Evolutionary conservation across 2,797 vertebrate species (phyloP).

Genomic region (Etheostoma nigrum): DNA sequence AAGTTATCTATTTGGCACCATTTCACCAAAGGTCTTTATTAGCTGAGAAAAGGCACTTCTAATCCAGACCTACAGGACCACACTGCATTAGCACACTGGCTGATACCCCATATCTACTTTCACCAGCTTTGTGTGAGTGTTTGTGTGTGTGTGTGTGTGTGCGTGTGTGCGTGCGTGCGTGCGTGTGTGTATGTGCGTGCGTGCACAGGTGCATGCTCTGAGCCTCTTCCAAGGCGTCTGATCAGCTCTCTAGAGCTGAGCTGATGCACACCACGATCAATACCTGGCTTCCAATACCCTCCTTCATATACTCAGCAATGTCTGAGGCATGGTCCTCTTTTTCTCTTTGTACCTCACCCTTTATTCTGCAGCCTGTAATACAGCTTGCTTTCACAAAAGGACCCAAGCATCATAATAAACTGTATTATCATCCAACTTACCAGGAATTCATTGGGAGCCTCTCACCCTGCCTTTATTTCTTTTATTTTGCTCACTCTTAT

Average conservation of each 20-base stretch:
- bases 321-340: slow-evolving; percentile 42
- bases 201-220: not conserved
- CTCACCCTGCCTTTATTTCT: slow-evolving; percentile 36
- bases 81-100: slow-evolving; percentile 57
- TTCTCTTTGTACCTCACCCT: slow-evolving; percentile 45
- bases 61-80: slow-evolving; percentile 30
- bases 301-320: slow-evolving; percentile 53
- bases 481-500: slow-evolving; percentile 44
- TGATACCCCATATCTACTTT: slow-evolving; percentile 59
- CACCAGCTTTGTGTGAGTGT: slow-evolving; percentile 8
- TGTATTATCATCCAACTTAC: slow-evolving; percentile 57
- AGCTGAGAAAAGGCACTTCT: slow-evolving; percentile 15
- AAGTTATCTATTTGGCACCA: not conserved
- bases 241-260: slow-evolving; percentile 72
- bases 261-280: slow-evolving; percentile 64
- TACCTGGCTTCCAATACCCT: slow-evolving; percentile 61
- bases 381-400: slow-evolving; percentile 51
- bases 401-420: slow-evolving; percentile 48
- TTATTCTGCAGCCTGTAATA: slow-evolving; percentile 52
- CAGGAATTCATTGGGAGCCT: slow-evolving; percentile 42
- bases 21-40: not conserved
- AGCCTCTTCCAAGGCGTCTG: slow-evolving; percentile 58
- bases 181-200: too few species aligned
- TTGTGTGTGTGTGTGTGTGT: slow-evolving; percentile 10
- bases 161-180: not conserved